Evolutionary conservation across 2,888 invertebrate species (phyloP).

Genomic region (Polydesmus complanatus): DNA sequence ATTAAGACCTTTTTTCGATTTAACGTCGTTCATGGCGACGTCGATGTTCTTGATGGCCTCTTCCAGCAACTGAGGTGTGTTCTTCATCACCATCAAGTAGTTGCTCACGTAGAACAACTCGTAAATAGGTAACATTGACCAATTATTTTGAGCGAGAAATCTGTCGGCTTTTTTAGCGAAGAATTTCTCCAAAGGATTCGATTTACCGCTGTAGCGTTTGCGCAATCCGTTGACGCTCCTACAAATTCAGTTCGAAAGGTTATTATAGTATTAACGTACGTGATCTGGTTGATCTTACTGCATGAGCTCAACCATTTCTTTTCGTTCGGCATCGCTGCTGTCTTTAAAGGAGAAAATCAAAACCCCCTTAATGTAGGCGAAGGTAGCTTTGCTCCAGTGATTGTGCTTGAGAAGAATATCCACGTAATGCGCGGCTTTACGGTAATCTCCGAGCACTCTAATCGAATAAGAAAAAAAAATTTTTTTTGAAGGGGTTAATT

Average conservation of each 20-base stretch:
- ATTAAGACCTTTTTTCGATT: conserved; percentile 1
- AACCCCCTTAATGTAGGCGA: neutral
- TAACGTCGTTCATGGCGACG: neutral
- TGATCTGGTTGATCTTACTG: conserved; percentile 1
- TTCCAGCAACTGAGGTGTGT: neutral
- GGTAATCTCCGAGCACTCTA: neutral
- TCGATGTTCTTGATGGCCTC: neutral
- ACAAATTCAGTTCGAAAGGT: neutral
- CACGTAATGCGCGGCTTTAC: neutral
- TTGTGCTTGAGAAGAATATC: conserved; percentile 5
- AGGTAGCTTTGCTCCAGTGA: neutral
- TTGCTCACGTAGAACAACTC: conserved; percentile 9
- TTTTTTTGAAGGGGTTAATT: neutral
- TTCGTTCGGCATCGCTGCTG: neutral
- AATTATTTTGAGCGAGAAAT: conserved; percentile 3
- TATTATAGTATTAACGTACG: neutral
- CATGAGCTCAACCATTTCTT: neutral
- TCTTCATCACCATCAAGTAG: conserved; percentile 2
- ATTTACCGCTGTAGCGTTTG: conserved; percentile 3
- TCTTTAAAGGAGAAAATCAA: neutral
- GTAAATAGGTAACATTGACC: neutral
- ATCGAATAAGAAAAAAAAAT: neutral
- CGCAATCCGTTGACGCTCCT: neutral
- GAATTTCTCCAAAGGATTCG: conserved; percentile 9
- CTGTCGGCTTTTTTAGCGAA: conserved; percentile 2